Conservation (phyloP, 2,888 invertebrate genomes). For the Nephrocerus scutellatus region DNA sequence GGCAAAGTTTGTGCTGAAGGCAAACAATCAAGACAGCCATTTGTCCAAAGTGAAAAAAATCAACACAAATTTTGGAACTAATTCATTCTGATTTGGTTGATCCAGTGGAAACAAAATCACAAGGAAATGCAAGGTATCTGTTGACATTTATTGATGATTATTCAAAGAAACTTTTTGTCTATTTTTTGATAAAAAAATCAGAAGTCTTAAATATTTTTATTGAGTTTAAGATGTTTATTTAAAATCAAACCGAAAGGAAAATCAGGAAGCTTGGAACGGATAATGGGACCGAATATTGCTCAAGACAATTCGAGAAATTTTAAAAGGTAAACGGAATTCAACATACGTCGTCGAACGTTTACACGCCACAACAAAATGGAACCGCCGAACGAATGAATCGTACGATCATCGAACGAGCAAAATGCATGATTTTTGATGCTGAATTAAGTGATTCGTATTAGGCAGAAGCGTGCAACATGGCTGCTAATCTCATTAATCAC, state of each 20-base stretch:
- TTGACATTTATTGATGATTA: slow-evolving; percentile 36
- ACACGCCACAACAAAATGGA: slow-evolving; percentile 7
- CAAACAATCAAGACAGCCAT: slow-evolving; percentile 24
- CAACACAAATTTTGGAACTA: slow-evolving; percentile 28
- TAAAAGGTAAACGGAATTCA: background rate
- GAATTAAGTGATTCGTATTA: slow-evolving; percentile 10
- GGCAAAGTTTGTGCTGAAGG: slow-evolving; percentile 22
- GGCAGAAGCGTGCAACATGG: slow-evolving; percentile 23
- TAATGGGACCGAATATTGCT: slow-evolving; percentile 10
- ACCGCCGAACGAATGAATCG: slow-evolving; percentile 15
- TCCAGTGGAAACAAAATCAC: slow-evolving; percentile 34
- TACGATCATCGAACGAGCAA: slow-evolving; percentile 20
- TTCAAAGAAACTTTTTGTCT: slow-evolving; percentile 13
- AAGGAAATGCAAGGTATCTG: slow-evolving; percentile 35
- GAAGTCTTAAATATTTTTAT: slow-evolving; percentile 11
- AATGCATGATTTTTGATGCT: slow-evolving; percentile 20
- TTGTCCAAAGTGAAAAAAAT: slow-evolving; percentile 15
- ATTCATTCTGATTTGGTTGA: slow-evolving; percentile 40
- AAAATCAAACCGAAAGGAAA: slow-evolving; percentile 16
- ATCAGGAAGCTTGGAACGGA: slow-evolving; percentile 10
- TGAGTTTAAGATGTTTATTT: slow-evolving; percentile 16
- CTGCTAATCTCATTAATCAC: slow-evolving; percentile 19
- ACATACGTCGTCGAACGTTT: slow-evolving; percentile 2
- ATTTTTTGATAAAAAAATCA: slow-evolving; percentile 17
- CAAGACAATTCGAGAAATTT: slow-evolving; percentile 2